These are phyloP conservation scores for Grapholita molesta DNA, from an alignment of 1,140 invertebrate genomes.

Conservation along the genomic window DNA sequence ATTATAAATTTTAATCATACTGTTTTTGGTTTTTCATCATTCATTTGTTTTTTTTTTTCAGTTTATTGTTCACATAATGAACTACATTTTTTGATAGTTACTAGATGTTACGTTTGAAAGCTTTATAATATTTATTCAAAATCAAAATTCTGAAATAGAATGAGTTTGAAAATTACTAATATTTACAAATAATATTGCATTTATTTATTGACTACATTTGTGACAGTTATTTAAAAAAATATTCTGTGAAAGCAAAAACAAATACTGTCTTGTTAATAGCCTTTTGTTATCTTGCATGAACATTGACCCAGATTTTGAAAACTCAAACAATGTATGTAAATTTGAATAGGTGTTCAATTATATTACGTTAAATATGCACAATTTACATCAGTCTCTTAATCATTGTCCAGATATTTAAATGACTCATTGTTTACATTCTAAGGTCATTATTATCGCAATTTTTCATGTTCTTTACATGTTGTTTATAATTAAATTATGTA, in stretches of 20 bases:
- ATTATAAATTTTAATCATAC: too few species aligned
- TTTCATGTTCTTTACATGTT: not conserved
- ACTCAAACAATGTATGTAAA: not conserved
- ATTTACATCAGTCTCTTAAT: not conserved
- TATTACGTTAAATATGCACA: not conserved
- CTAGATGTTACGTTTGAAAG: too few species aligned
- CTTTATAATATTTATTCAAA: too few species aligned
- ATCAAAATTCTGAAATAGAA: too few species aligned
- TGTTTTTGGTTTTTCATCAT: too few species aligned
- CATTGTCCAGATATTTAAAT: not conserved
- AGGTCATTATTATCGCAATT: not conserved
- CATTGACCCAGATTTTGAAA: not conserved
- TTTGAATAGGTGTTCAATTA: not conserved
- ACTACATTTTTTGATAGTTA: too few species aligned
- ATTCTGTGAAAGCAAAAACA: not conserved
- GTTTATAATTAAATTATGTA: conserved; percentile 4
- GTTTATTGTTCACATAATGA: too few species aligned
- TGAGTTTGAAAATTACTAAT: too few species aligned
- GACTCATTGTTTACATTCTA: not conserved
- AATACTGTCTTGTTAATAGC: conserved; percentile 1
- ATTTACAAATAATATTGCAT: too few species aligned
- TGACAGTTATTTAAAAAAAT: not conserved
- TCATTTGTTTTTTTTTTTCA: too few species aligned
- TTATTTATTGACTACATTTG: too few species aligned
- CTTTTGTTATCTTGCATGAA: not conserved